A percentile compares a stretch with the other conserved stretches of the same genome.
phyloP scores from a whole-genome alignment of 2,888 invertebrate species.

The Pogonocherus hispidulus region DNA sequence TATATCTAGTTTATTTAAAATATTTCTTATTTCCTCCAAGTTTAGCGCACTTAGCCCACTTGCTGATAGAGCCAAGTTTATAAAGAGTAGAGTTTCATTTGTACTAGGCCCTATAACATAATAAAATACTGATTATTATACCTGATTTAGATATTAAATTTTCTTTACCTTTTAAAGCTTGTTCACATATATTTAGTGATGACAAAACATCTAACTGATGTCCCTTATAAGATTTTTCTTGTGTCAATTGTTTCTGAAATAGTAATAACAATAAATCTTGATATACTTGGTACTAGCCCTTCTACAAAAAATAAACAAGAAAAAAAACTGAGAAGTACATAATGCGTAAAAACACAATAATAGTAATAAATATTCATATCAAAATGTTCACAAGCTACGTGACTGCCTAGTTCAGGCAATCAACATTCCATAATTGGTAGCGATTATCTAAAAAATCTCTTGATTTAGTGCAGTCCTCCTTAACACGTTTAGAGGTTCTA shows the following conservation, averaged over 20 bases:
- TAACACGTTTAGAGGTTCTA: too few species aligned
- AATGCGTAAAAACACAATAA: too few species aligned
- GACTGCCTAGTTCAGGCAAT: too few species aligned
- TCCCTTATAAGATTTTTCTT: slow-evolving; percentile 76
- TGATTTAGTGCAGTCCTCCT: too few species aligned
- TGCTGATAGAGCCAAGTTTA: slow-evolving; percentile 66
- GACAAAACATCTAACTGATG: slow-evolving; percentile 80
- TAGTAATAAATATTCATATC: too few species aligned
- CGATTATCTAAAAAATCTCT: too few species aligned
- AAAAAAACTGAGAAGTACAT: too few species aligned
- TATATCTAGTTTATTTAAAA: slow-evolving; percentile 77
- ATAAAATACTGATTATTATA: background rate
- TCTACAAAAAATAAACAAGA: too few species aligned
- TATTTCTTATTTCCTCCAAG: slow-evolving; percentile 73
- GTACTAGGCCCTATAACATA: slow-evolving; percentile 65
- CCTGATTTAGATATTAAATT: background rate
- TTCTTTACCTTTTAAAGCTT: slow-evolving; percentile 73
- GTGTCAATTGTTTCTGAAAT: slow-evolving; percentile 71
- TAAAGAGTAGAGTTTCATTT: slow-evolving; percentile 61
- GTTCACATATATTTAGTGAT: slow-evolving; percentile 81
- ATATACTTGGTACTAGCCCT: too few species aligned
- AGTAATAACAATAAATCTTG: background rate
- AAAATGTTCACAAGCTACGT: too few species aligned
- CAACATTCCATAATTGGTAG: too few species aligned
- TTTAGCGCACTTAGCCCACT: slow-evolving; percentile 78